Evolutionary conservation across 2,888 invertebrate species (phyloP).

Genomic region (Subacronicta megacephala): DNA sequence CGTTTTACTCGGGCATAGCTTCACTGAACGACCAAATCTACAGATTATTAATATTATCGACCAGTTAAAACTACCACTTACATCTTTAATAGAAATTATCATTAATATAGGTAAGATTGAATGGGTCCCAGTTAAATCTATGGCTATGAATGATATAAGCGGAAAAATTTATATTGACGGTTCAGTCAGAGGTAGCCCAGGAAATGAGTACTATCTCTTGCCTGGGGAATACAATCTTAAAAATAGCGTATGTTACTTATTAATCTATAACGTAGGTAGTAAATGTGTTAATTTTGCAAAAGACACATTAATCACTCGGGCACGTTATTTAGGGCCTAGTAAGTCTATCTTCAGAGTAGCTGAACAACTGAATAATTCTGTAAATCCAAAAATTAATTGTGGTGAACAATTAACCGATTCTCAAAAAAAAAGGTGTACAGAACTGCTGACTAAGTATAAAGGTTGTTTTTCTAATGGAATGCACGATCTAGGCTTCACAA

Average conservation of each 20-base stretch:
- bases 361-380: not conserved
- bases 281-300: not conserved
- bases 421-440: not conserved
- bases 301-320: conserved; percentile 4
- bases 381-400: not conserved
- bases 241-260: not conserved
- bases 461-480: not conserved
- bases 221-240: conserved; percentile 3
- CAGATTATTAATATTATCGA: not conserved
- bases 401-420: not conserved
- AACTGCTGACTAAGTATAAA: conserved; percentile 2
- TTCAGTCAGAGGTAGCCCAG: conserved; percentile 3
- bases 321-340: conserved; percentile 1
- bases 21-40: conserved; percentile 7
- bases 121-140: conserved; percentile 1
- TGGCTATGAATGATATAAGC: not conserved
- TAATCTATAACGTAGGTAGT: conserved; percentile 4
- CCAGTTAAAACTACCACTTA: conserved; percentile 1
- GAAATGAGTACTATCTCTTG: conserved; percentile 7
- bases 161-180: conserved; percentile 4
- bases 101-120: conserved; percentile 4
- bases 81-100: not conserved
- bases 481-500: not conserved
- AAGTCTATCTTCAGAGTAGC: not conserved
- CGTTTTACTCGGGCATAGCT: conserved; percentile 7